These are phyloP conservation scores for Melanophora roralis DNA, from an alignment of 2,888 invertebrate species.

Conservation along the genomic window DNA sequence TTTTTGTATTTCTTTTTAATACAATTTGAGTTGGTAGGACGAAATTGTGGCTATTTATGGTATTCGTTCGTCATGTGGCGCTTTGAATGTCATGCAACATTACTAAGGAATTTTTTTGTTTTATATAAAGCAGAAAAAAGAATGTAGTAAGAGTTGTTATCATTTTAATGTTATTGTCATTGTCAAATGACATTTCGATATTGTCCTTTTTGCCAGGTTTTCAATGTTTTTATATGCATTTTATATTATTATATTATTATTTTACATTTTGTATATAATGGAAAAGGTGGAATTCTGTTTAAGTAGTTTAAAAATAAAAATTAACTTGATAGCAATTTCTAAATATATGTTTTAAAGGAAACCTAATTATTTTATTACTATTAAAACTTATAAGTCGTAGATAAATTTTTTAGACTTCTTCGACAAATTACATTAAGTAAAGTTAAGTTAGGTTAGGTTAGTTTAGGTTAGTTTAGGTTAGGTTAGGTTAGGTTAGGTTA, in stretches of 20 bases:
- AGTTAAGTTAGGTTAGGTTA: too few relatives aligned
- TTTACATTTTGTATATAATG: not conserved
- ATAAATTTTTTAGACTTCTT: not conserved
- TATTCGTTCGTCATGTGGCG: conserved; percentile 53
- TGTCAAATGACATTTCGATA: conserved; percentile 56
- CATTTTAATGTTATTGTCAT: conserved; percentile 61
- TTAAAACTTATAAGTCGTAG: too few relatives aligned
- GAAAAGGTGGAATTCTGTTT: conserved; percentile 28
- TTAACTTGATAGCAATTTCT: not conserved
- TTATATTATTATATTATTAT: conserved; percentile 42
- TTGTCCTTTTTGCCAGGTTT: conserved; percentile 22
- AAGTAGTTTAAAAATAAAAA: not conserved
- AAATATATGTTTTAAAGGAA: not conserved
- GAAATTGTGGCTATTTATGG: conserved; percentile 24
- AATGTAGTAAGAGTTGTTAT: conserved; percentile 62
- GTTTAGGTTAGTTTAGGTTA: too few relatives aligned
- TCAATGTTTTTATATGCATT: conserved; percentile 6
- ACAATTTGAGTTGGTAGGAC: conserved; percentile 34
- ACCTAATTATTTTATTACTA: not conserved
- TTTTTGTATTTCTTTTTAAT: conserved; percentile 9
- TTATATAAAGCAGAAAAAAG: conserved; percentile 55
- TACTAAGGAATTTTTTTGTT: conserved; percentile 43
- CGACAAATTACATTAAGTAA: too few relatives aligned
- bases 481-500: too few relatives aligned
- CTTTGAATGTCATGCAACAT: conserved; percentile 53